These are phyloP conservation scores for Pelodiscus sinensis DNA, from an alignment of 2,113 vertebrate species.

Conservation along the genomic window DNA sequence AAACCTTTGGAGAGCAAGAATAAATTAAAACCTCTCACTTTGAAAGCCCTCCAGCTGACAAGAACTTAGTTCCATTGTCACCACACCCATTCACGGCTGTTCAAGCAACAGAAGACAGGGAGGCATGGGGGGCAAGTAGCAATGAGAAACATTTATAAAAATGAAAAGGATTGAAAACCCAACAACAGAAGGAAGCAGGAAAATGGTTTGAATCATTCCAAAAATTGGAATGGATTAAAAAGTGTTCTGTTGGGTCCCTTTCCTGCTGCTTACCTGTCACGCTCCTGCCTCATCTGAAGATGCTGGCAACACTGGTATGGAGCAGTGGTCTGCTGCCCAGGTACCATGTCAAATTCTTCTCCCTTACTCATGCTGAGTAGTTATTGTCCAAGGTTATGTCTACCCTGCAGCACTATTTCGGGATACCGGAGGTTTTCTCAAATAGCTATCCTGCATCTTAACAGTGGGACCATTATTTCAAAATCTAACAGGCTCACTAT, in stretches of 20 bases:
- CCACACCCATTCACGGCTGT: slow-evolving; percentile 39
- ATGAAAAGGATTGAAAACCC: background rate
- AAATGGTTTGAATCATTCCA: background rate
- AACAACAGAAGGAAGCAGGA: background rate
- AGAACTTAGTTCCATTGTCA: slow-evolving; percentile 10
- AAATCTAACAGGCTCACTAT: no score
- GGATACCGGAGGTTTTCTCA: no score
- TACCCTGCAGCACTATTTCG: no score
- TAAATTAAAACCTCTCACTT: slow-evolving; percentile 57
- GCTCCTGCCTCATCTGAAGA: background rate
- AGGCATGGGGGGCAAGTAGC: background rate
- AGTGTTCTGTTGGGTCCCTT: background rate
- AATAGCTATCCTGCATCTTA: no score
- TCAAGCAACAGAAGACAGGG: slow-evolving; percentile 11
- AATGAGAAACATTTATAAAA: background rate
- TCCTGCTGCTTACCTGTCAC: background rate
- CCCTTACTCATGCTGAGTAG: background rate
- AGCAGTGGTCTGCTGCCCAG: background rate
- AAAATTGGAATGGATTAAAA: background rate
- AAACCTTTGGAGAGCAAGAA: slow-evolving; percentile 44
- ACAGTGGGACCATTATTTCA: no score
- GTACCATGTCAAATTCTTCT: background rate
- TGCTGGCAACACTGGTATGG: background rate
- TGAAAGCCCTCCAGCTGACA: slow-evolving; percentile 39
- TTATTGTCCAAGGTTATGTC: background rate